Conservation (phyloP, 2,113 vertebrate species). For the Gymnarchus niloticus region DNA sequence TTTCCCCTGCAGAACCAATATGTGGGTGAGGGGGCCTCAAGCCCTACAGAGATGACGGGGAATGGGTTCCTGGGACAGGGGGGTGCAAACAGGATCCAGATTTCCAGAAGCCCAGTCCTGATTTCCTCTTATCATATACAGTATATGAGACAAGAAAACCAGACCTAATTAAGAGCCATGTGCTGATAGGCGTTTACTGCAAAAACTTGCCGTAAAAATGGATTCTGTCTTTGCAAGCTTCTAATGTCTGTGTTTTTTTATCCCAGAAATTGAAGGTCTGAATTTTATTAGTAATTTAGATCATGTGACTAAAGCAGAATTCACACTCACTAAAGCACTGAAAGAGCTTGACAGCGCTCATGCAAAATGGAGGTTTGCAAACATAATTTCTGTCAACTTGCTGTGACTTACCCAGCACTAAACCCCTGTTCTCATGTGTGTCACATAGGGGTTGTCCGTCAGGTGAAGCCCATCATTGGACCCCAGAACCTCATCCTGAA, state of each 20-base stretch:
- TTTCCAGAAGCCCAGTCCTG: background rate
- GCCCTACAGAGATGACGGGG: slow-evolving; percentile 16
- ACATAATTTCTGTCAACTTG: background rate
- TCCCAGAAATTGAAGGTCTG: background rate
- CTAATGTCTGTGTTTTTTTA: background rate
- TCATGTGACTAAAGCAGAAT: background rate
- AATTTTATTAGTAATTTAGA: background rate
- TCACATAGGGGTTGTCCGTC: slow-evolving; percentile 73
- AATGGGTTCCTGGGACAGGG: background rate
- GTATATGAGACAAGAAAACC: background rate
- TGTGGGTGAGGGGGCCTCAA: slow-evolving; percentile 38
- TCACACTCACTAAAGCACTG: background rate
- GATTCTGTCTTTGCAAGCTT: background rate
- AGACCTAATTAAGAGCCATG: background rate
- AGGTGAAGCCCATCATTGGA: slow-evolving; percentile 72
- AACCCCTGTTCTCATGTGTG: background rate
- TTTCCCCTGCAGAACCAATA: slow-evolving; percentile 38
- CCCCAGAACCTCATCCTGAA: slow-evolving; percentile 66
- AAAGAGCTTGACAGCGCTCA: background rate
- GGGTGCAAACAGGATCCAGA: slow-evolving; percentile 18
- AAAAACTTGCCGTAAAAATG: background rate
- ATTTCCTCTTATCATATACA: background rate
- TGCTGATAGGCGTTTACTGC: background rate
- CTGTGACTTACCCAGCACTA: background rate
- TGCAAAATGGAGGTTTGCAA: background rate